A percentile compares a stretch with the other conserved stretches of the same genome.
Evolutionary conservation across 2,888 invertebrate genomes (phyloP).

Genomic region (Nudaria mundana): DNA sequence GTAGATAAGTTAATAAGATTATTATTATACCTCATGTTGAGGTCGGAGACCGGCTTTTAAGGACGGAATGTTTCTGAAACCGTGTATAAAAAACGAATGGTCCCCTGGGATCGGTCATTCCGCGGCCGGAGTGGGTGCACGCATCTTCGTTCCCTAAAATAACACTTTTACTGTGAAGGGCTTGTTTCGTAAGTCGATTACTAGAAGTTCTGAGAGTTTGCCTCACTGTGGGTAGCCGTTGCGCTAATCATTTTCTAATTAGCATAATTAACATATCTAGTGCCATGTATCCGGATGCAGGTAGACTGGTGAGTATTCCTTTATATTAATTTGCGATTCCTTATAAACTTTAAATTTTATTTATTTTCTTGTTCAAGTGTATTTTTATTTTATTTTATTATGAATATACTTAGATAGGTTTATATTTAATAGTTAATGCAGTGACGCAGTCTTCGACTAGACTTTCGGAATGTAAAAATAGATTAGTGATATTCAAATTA

Average conservation of each 20-base stretch:
- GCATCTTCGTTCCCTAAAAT: constrained; percentile 63
- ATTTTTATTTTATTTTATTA: no score
- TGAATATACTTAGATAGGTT: neutral
- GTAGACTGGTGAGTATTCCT: constrained; percentile 48
- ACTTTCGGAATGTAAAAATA: no score
- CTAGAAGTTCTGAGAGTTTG: constrained; percentile 43
- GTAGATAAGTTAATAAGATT: constrained; percentile 80
- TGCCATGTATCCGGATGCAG: constrained; percentile 56
- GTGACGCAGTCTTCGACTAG: no score
- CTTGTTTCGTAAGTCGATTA: constrained; percentile 38
- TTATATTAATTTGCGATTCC: constrained; percentile 16
- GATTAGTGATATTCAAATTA: no score
- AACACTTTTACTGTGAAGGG: constrained; percentile 51
- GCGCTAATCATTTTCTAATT: constrained; percentile 35
- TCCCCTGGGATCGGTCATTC: constrained; percentile 74
- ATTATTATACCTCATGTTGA: constrained; percentile 73
- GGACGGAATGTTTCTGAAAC: constrained; percentile 75
- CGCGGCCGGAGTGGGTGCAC: constrained; percentile 65
- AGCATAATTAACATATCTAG: constrained; percentile 27
- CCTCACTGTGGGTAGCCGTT: constrained; percentile 51
- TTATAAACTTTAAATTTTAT: no score
- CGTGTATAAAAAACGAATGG: constrained; percentile 77
- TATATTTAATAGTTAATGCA: no score
- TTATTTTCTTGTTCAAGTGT: no score
- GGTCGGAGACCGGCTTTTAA: constrained; percentile 75